These are phyloP conservation scores for Amblyjoppa fuscipennis DNA, from an alignment of 2,888 invertebrate genomes.

Conservation along the genomic window DNA sequence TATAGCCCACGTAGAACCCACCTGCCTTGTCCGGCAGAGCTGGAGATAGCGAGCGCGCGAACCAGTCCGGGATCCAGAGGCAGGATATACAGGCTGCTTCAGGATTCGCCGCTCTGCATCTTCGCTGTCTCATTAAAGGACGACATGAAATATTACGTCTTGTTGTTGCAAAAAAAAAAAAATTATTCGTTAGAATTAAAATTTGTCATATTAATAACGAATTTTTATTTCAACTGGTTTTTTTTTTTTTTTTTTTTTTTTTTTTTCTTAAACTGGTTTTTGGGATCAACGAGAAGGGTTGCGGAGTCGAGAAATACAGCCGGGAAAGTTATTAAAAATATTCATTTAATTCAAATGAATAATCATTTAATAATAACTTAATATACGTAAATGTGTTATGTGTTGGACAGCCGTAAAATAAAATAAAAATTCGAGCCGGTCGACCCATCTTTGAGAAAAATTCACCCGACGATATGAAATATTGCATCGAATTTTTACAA, in stretches of 20 bases:
- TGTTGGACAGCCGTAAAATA: too few relatives aligned
- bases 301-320: too few relatives aligned
- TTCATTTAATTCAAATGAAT: too few relatives aligned
- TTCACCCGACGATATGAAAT: background rate
- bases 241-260: background rate
- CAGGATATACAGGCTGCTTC: slow-evolving; percentile 64
- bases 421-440: too few relatives aligned
- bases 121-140: background rate
- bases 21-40: slow-evolving; percentile 71
- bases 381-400: too few relatives aligned
- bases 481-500: too few relatives aligned
- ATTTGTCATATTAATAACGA: background rate
- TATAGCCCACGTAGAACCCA: slow-evolving; percentile 70
- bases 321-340: too few relatives aligned
- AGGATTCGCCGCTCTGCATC: slow-evolving; percentile 35
- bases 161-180: background rate
- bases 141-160: background rate
- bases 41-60: slow-evolving; percentile 27
- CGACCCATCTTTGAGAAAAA: too few relatives aligned
- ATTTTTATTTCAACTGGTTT: background rate
- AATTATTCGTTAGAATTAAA: too few relatives aligned
- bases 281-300: background rate
- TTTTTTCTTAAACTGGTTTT: background rate
- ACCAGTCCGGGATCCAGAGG: slow-evolving; percentile 67
- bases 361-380: too few relatives aligned